These are phyloP conservation scores for Diphyllodes magnificus DNA, from an alignment of 2,113 vertebrate genomes.

Conservation along the genomic window DNA sequence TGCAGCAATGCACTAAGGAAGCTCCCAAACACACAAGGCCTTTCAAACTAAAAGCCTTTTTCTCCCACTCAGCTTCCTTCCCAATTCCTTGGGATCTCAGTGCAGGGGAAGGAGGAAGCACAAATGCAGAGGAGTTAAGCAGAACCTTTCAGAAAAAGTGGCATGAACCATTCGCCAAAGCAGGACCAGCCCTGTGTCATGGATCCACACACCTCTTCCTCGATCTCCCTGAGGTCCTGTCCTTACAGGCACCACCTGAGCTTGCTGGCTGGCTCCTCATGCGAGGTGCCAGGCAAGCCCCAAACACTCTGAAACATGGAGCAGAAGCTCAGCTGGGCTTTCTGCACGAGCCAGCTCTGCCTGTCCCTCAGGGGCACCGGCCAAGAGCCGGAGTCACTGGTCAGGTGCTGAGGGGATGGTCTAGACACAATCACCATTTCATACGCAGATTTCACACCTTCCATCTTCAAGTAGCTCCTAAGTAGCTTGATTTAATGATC, in stretches of 20 bases:
- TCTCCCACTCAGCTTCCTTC: background rate
- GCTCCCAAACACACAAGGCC: background rate
- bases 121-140: background rate
- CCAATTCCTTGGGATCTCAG: background rate
- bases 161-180: rapidly evolving
- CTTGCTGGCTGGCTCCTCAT: background rate
- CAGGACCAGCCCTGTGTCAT: background rate
- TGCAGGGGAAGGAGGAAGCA: background rate
- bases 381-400: background rate
- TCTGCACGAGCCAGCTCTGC: background rate
- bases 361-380: background rate
- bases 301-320: rapidly evolving
- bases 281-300: background rate
- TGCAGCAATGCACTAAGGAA: background rate
- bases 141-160: background rate
- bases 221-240: background rate
- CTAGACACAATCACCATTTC: background rate
- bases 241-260: background rate
- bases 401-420: background rate
- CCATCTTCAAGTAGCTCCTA: background rate
- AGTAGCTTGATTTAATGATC: background rate
- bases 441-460: background rate
- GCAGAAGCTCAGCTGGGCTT: background rate
- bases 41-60: background rate
- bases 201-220: rapidly evolving